A percentile compares a stretch with the other conserved stretches of the same genome.
phyloP scores from a whole-genome alignment of 2,888 invertebrate genomes.

The Lissocephala sabroskyi region DNA sequence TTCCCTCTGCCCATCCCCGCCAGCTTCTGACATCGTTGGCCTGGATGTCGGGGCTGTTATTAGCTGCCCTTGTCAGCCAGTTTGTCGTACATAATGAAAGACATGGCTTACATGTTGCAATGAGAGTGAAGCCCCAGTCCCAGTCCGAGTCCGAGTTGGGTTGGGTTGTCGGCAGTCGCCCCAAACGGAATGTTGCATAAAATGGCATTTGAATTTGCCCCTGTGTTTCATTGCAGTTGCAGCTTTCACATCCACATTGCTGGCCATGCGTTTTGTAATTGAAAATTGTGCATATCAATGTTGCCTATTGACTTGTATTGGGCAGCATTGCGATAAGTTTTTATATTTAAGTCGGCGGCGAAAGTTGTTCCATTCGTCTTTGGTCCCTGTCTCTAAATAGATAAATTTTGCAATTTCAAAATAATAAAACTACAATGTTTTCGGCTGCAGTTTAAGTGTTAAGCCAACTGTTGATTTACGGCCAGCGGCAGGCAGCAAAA shows the following conservation, averaged over 20 bases:
- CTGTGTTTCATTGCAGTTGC: conserved; percentile 9
- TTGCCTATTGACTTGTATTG: conserved; percentile 58
- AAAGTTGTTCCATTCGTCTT: not conserved
- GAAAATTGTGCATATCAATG: conserved; percentile 53
- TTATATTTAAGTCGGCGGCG: not conserved
- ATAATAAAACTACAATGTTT: no score
- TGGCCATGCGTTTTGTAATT: conserved; percentile 46
- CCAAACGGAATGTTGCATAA: conserved; percentile 36
- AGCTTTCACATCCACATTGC: conserved; percentile 26
- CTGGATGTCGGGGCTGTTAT: conserved; percentile 24
- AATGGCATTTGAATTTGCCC: conserved; percentile 54
- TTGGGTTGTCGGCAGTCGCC: not conserved
- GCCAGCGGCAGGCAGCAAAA: no score
- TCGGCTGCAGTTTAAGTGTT: no score
- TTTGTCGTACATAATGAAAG: conserved; percentile 63
- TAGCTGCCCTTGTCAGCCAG: conserved; percentile 57
- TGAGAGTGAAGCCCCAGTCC: conserved; percentile 15
- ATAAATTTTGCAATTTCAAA: no score
- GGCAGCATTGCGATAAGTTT: conserved; percentile 37
- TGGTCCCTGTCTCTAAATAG: no score
- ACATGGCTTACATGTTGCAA: conserved; percentile 52
- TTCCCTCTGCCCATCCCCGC: not conserved
- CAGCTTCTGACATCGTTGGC: not conserved
- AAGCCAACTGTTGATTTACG: no score
- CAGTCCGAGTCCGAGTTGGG: no score